A percentile compares a stretch with the other conserved stretches of the same genome.
Conservation (phyloP, 2,888 invertebrate genomes). For the Nomada flava region DNA sequence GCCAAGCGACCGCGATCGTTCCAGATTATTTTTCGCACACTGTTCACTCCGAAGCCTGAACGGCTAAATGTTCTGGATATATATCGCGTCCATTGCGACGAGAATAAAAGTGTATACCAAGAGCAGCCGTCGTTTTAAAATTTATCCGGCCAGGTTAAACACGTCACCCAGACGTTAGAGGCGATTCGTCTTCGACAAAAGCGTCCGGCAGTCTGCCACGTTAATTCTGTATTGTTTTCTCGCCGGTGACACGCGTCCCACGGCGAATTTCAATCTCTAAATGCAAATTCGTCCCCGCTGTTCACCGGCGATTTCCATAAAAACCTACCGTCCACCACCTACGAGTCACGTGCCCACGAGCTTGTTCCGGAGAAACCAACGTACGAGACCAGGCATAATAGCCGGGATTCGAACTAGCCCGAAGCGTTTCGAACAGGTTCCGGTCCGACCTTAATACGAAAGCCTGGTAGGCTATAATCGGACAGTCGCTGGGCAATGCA, state of each 20-base stretch:
- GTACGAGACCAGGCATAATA: conserved; percentile 57
- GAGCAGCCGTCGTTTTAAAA: too few species aligned
- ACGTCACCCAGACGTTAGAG: too few species aligned
- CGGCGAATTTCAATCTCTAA: conserved; percentile 43
- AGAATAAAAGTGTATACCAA: too few species aligned
- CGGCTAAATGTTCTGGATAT: too few species aligned
- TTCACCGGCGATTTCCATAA: conserved; percentile 49
- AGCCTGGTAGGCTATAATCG: conserved; percentile 76
- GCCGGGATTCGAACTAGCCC: conserved; percentile 64
- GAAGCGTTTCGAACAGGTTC: conserved; percentile 70
- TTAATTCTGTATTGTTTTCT: conserved; percentile 41
- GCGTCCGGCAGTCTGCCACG: conserved; percentile 20
- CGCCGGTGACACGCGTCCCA: conserved; percentile 24
- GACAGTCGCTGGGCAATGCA: conserved; percentile 73
- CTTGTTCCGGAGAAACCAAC: conserved; percentile 40
- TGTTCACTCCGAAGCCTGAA: too few species aligned
- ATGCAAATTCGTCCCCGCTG: conserved; percentile 36
- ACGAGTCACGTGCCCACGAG: conserved; percentile 66
- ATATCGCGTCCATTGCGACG: too few species aligned
- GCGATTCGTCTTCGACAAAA: background rate
- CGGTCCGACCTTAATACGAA: conserved; percentile 71
- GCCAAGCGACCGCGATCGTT: background rate
- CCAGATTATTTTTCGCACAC: background rate
- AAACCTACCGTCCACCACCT: conserved; percentile 36
- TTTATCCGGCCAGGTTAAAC: too few species aligned